Percentiles rank a stretch among this genome's conserved stretches.
These are phyloP conservation scores for Haliclona indistincta DNA, from an alignment of 37 sponge, comb jelly and placozoan species.

Conservation along the genomic window DNA sequence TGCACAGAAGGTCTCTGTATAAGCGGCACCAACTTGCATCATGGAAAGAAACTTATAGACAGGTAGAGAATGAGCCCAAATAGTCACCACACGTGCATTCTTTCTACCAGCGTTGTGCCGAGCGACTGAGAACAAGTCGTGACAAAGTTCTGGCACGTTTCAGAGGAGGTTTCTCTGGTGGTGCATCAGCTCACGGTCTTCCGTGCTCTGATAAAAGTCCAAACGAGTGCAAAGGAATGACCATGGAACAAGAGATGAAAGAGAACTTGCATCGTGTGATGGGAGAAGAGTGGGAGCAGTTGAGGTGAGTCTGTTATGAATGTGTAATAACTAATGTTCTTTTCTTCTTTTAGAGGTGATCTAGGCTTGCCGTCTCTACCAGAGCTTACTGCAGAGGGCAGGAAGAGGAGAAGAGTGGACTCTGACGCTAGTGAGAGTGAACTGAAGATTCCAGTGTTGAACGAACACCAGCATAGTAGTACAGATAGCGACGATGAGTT, in stretches of 20 bases:
- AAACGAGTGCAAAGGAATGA: background rate
- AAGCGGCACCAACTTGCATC: slow-evolving; percentile 30
- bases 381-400: background rate
- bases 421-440: too few relatives aligned
- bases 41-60: slow-evolving; percentile 51
- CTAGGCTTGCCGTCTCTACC: slow-evolving; percentile 24
- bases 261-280: slow-evolving; percentile 47
- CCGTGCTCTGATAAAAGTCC: background rate
- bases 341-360: slow-evolving; percentile 3
- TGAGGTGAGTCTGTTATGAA: slow-evolving; percentile 15
- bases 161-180: slow-evolving; percentile 2
- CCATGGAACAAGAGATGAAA: background rate
- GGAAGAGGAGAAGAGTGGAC: too few relatives aligned
- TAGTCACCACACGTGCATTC: background rate
- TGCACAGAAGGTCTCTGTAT: slow-evolving; percentile 52
- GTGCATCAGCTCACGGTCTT: background rate
- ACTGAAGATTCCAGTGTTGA: too few relatives aligned
- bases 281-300: slow-evolving; percentile 66
- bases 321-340: background rate
- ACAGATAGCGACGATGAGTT: too few relatives aligned
- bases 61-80: slow-evolving; percentile 12
- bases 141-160: slow-evolving; percentile 27
- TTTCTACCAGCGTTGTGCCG: slow-evolving; percentile 44
- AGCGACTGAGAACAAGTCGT: slow-evolving; percentile 43
- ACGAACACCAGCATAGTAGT: too few relatives aligned